Evolutionary conservation across 2,797 vertebrate species (phyloP).

Genomic region (Zenarchopterus dispar): DNA sequence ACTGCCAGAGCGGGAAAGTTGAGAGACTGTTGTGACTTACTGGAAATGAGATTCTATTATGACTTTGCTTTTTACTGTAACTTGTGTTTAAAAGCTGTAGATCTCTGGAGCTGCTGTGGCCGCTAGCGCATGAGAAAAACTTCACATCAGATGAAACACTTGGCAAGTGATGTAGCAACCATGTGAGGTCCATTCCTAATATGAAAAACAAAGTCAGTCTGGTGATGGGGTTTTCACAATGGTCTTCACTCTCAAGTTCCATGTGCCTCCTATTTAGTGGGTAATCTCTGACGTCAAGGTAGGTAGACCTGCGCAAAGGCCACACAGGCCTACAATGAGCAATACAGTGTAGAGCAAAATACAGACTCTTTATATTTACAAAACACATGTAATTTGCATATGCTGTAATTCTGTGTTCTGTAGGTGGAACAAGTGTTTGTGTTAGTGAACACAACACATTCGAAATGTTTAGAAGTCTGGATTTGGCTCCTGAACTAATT

Average conservation of each 20-base stretch:
- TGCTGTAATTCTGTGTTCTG: constrained; percentile 55
- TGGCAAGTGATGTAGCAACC: constrained; percentile 48
- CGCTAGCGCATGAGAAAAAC: constrained; percentile 49
- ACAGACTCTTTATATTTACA: constrained; percentile 68
- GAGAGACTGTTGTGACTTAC: constrained; percentile 19
- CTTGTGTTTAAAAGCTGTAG: constrained; percentile 50
- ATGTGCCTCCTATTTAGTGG: constrained; percentile 68
- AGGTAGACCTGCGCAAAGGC: constrained; percentile 66
- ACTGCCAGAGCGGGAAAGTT: constrained; percentile 7
- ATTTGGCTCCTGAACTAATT: constrained; percentile 53
- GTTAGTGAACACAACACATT: constrained; percentile 42
- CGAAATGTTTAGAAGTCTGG: constrained; percentile 51
- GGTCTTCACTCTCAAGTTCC: constrained; percentile 38
- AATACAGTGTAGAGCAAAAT: constrained; percentile 63
- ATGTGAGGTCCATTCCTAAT: constrained; percentile 59
- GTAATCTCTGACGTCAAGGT: constrained; percentile 74
- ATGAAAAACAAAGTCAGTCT: constrained; percentile 54
- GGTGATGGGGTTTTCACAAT: constrained; percentile 58
- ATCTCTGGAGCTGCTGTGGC: constrained; percentile 43
- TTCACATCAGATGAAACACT: constrained; percentile 58
- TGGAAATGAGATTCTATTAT: constrained; percentile 40
- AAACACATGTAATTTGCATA: constrained; percentile 59
- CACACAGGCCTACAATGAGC: constrained; percentile 68
- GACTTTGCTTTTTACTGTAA: constrained; percentile 49
- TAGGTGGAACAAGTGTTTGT: constrained; percentile 42